phyloP scores from a whole-genome alignment of 2,888 invertebrate genomes.

The Oegoconia quadripuncta region DNA sequence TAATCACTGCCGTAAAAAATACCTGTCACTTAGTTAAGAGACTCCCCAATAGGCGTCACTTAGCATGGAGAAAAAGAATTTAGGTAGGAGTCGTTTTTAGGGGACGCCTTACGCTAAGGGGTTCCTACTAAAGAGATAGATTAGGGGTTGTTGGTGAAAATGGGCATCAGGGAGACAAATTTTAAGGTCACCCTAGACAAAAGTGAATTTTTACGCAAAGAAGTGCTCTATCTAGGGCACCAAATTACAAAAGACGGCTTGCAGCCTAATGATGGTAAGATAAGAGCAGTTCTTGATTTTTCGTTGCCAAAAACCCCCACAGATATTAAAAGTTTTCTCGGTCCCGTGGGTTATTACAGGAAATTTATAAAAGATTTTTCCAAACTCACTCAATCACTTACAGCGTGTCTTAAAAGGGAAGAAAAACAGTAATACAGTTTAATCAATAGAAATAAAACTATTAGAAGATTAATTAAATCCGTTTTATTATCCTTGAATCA shows the following conservation, averaged over 20 bases:
- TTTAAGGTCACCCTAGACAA: slow-evolving; percentile 25
- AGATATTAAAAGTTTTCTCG: slow-evolving; percentile 21
- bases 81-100: too few relatives aligned
- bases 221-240: slow-evolving; percentile 22
- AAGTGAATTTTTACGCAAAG: slow-evolving; percentile 22
- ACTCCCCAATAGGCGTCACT: too few relatives aligned
- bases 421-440: too few relatives aligned
- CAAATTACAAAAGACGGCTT: slow-evolving; percentile 17
- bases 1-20: too few relatives aligned
- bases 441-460: too few relatives aligned
- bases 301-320: slow-evolving; percentile 17
- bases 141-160: too few relatives aligned
- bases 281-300: slow-evolving; percentile 17
- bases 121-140: too few relatives aligned
- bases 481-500: too few relatives aligned
- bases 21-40: too few relatives aligned
- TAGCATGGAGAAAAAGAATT: too few relatives aligned
- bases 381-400: slow-evolving; percentile 20
- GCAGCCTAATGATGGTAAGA: slow-evolving; percentile 22
- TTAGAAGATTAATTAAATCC: too few relatives aligned
- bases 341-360: slow-evolving; percentile 20
- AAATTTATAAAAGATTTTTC: slow-evolving; percentile 25
- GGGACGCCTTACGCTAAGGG: too few relatives aligned
- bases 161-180: slow-evolving; percentile 22
- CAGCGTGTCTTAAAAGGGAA: slow-evolving; percentile 23